phyloP scores from a whole-genome alignment of 92 coral and sea anemone species.

The Heteractis magnifica region DNA sequence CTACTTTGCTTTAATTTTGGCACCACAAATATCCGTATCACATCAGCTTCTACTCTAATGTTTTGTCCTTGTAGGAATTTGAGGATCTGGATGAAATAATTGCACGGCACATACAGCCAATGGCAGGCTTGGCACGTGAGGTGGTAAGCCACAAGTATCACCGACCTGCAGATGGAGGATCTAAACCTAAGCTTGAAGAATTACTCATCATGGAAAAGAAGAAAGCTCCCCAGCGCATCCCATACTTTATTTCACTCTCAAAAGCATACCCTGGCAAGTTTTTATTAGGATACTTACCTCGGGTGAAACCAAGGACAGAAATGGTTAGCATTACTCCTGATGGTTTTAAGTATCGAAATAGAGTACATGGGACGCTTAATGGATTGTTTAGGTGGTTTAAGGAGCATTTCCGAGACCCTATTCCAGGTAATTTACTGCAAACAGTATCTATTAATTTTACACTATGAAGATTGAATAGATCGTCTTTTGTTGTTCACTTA shows the following conservation, averaged over 20 bases:
- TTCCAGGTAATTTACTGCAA: conserved; percentile 67
- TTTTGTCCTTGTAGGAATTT: conserved; percentile 66
- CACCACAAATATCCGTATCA: not conserved
- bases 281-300: conserved; percentile 90
- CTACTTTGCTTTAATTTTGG: not conserved
- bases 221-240: conserved; percentile 87
- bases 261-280: conserved; percentile 95
- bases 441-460: too few relatives aligned
- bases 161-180: conserved; percentile 80
- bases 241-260: conserved; percentile 74
- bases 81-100: conserved; percentile 98
- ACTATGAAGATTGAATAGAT: too few relatives aligned
- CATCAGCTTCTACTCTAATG: not conserved
- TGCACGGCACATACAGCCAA: conserved; percentile 98
- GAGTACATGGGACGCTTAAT: conserved; percentile 89
- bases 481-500: too few relatives aligned
- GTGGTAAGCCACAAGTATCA: conserved; percentile 81
- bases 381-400: conserved; percentile 96
- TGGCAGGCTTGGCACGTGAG: conserved; percentile 92
- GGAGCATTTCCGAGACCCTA: conserved; percentile 97
- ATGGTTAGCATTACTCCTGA: conserved; percentile 84
- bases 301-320: conserved; percentile 86
- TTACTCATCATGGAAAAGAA: conserved; percentile 66
- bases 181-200: conserved; percentile 76
- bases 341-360: conserved; percentile 88